Evolutionary conservation across 1,140 invertebrate genomes (phyloP), one percentile per base, ranked within the genome.

Genomic region (Hesperophylax magnus): DNA sequence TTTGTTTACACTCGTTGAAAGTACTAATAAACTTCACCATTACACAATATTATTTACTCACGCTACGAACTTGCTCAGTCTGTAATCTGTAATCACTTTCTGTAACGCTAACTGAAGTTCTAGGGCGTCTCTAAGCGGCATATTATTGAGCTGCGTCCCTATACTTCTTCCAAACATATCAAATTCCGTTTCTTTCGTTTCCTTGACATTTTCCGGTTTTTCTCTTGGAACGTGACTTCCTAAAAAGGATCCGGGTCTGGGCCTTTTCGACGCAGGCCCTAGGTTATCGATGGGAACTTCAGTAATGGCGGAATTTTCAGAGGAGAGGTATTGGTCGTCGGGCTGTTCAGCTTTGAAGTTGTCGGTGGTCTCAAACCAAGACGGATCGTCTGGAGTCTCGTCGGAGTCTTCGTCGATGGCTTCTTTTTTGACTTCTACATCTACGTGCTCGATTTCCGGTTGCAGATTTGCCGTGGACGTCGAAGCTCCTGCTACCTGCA

Each of bases 161-260:
- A 76, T 61, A 18, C 53, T 58, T 61, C 34, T 56, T 22, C n/a
- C 74, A 20, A 76, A 76, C 11, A 76, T 76, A 54, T 76, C 74
- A 53, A 76, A 76, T 27, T 76, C 74, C 22, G 67, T 71, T 60
- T 60, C 34, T 39, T 39, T 39, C 1, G 8, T 4, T 5, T 39
- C 34, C 1, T 39, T 39, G 7, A 8, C 34, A 39, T 39, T 39
- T 5, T 39, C 34, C 34, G 1, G 34, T 8, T 39, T 5, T 5
- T 39, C 34, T 4, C 1, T 39, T 8, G 34, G 34, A 3, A 8
- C 34, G 9, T 8, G 8, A 39, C 34, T 39, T 39, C 34, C 34
- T 8, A 1, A 8, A 39, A 39, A 31, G 3, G 31, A 8, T 7
- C 34, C 7, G 34, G 7, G 34, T 9, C 34, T 5, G 9, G 34